Base-by-base conservation (phyloP, 2,888 invertebrate genomes). In the Drosophila suboccidentalis region DNA sequence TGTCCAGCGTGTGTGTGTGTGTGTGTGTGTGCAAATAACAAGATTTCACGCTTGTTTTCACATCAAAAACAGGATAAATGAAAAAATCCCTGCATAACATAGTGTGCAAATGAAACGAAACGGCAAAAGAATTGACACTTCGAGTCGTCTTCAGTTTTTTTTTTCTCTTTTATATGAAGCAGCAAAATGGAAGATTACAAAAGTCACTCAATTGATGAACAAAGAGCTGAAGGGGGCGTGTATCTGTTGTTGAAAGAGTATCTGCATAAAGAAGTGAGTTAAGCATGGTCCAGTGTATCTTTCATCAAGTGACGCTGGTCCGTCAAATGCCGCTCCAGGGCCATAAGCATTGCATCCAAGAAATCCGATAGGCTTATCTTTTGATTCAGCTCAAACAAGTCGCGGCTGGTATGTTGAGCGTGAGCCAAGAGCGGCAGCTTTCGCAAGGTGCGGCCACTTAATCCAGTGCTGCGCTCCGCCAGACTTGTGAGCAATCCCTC, bases 401-500 rank as follows among this genome's bases (percentile, higher is more conserved):
- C 78, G 6, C 61, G 72, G 15, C 64, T 77, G 3, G 89, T 79
- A 19, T 90, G 93, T 17, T 82, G 80, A 6, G 96, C 95, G 82
- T 95, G 94, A n/a, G 98, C 97, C 75, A 98, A 92, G 90, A 98
- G 96, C 0, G 98, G 98, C 76, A 98, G 94, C 92, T 98, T 98
- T 46, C 98, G 94, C 71, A 98, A 93, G 8, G 96, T 95, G 68
- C 98, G 94, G 0, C 98, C 98, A 92, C 98, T 98, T 50, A 98
- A 90, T 8, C 96, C 96, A 38, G 93, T 87, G 91, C 96, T 96
- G 75, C 93, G 84, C 44, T 93, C 88, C 36, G 94, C 93, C 38
- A 95, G 92, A 54, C 93, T 91, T 43, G 93, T 83, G 1, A 96
- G 63, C 5, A 82, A 60, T n/a, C 76, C 88, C 50, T 89, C 82